Conservation (phyloP, 2,797 vertebrate genomes). For the Betta splendens region DNA sequence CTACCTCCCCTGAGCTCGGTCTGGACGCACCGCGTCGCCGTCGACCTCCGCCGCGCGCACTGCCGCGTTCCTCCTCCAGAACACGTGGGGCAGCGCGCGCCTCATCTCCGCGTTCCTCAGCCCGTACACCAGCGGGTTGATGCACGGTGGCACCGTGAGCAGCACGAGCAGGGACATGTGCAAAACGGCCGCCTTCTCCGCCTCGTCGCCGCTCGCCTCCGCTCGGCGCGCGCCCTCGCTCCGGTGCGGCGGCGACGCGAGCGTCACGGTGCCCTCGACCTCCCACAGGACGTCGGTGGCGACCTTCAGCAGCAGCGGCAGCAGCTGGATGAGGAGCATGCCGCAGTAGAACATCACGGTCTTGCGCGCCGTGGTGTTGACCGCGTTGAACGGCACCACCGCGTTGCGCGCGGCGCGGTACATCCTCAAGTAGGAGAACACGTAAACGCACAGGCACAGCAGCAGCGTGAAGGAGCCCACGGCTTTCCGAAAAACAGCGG, state of each 20-base stretch:
- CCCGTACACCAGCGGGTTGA: conserved; percentile 72
- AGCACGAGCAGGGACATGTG: conserved; percentile 58
- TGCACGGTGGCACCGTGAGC: conserved; percentile 63
- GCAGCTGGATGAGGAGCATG: conserved; percentile 73
- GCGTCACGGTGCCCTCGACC: conserved; percentile 23
- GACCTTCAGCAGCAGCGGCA: conserved; percentile 62
- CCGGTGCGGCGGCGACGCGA: neutral
- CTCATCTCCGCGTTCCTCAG: conserved; percentile 62
- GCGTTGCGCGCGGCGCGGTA: conserved; percentile 60
- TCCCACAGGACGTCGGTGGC: conserved; percentile 63
- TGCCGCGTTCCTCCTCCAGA: neutral
- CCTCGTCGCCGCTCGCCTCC: neutral
- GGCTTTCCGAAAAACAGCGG: conserved; percentile 53
- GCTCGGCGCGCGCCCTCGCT: neutral
- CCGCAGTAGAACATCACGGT: conserved; percentile 70
- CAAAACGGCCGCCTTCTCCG: conserved; percentile 21
- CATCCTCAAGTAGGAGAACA: conserved; percentile 66
- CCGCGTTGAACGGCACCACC: conserved; percentile 57
- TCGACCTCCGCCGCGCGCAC: neutral
- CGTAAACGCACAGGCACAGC: conserved; percentile 56
- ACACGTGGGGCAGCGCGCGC: conserved; percentile 6
- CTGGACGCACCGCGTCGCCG: conserved; percentile 1
- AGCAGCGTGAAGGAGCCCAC: conserved; percentile 18
- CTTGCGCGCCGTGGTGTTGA: conserved; percentile 58
- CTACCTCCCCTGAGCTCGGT: neutral